Evolutionary conservation across 2,888 invertebrate genomes (phyloP), one percentile per base, ranked within the genome.

Genomic region (Cataglyphis rosenhaueri): DNA sequence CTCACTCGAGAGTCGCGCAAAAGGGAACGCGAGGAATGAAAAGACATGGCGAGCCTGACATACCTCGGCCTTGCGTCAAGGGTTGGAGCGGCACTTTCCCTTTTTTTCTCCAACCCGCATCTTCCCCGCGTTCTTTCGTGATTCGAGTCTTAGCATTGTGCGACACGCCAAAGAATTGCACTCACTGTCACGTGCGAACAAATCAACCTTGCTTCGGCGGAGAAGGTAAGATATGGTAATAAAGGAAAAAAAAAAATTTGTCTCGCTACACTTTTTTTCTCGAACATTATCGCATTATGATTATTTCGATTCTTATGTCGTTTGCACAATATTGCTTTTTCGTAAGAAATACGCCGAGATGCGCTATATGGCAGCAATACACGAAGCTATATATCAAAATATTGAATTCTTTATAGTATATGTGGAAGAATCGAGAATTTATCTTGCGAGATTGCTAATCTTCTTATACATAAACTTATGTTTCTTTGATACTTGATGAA

Each of bases 201-300:
- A 62, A 29, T 21, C 25, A 55, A 48, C 25, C 12, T 12, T 32
- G 25, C 25, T 48, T 75, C 18, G 66, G 15, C 10, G 66, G 66
- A 44, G 15, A 18, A 57, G 25, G 68, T 29, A 55, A 55, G 15
- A 75, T 70, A 82, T 75, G 52, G 86, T 87, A 90, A 89, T 91
- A 87, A 91, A 91, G 90, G 89, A 91, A 87, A 86, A 91, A 87
- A 86, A 10, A 61, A 71, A 41, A 75, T n/a, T n/a, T n/a, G n/a
- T n/a, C n/a, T n/a, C 9, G 25, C 78, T 81, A 82, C 76, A 73
- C 79, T 85, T 81, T 85, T 84, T 89, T 85, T 44, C 57, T 25
- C 5, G 0, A 32, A n/a, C 10, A n/a, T 41, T 10, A 41, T 41
- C 21, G 44, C n/a, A 52, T 76, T 78, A 68, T 15, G 68, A 41